Evolutionary conservation across 2,797 vertebrate genomes (phyloP).

Genomic region (Buceros bicornis): DNA sequence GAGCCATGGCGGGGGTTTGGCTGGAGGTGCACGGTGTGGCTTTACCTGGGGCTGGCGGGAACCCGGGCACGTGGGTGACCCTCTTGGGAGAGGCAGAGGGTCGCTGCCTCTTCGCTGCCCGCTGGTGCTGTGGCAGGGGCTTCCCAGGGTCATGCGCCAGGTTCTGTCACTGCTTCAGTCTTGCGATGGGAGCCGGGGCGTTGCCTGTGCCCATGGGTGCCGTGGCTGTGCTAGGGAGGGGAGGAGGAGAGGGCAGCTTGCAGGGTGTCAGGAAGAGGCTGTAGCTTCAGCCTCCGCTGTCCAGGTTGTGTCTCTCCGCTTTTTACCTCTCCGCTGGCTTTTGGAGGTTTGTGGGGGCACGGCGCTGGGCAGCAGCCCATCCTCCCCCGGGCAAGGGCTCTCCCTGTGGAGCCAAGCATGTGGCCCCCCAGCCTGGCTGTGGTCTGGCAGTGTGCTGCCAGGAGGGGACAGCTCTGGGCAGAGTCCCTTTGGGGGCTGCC

Average conservation of each 20-base stretch:
- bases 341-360: background rate
- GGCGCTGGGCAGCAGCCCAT: background rate
- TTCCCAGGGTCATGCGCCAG: rapidly evolving
- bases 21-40: background rate
- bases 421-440: background rate
- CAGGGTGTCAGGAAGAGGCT: background rate
- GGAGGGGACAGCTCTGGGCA: background rate
- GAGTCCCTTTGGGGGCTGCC: background rate
- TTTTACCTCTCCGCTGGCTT: background rate
- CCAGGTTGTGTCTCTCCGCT: background rate
- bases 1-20: background rate
- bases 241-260: background rate
- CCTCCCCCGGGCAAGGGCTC: background rate
- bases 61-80: background rate
- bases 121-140: rapidly evolving
- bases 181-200: background rate
- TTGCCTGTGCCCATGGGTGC: background rate
- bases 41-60: background rate
- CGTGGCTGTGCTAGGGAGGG: background rate
- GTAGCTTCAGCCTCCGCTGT: background rate
- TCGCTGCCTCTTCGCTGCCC: background rate
- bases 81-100: background rate
- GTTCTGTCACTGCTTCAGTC: background rate
- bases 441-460: background rate
- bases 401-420: background rate